Evolutionary conservation across 2,113 vertebrate species (phyloP).

Genomic region (Andinoacara biseriatus): DNA sequence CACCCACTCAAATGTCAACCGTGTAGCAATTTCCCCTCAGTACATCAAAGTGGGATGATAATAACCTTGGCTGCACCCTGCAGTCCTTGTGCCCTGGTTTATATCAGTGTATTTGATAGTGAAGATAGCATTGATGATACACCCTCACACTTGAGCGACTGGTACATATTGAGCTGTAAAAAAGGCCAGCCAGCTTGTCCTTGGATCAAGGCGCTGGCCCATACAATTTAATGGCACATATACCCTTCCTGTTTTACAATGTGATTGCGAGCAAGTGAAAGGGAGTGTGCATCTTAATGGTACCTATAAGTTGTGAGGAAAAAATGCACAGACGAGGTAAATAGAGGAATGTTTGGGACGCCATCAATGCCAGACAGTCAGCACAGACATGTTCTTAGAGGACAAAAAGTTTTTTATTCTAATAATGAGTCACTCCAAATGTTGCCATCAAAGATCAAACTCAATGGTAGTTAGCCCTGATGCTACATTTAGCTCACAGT

Average conservation of each 20-base stretch:
- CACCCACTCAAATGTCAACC: conserved; percentile 18
- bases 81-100: conserved; percentile 3
- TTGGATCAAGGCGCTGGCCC: conserved; percentile 44
- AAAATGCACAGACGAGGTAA: conserved; percentile 22
- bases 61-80: conserved; percentile 24
- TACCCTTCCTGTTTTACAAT: conserved; percentile 19
- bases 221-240: conserved; percentile 48
- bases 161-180: conserved; percentile 41
- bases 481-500: not conserved
- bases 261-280: not conserved
- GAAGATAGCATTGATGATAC: conserved; percentile 36
- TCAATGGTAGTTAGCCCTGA: not conserved
- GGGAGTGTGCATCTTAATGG: conserved; percentile 27
- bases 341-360: conserved; percentile 9
- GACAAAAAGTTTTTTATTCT: not conserved
- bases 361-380: not conserved
- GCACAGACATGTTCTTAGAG: not conserved
- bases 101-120: not conserved
- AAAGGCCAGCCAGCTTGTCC: conserved; percentile 43
- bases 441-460: not conserved
- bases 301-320: conserved; percentile 24
- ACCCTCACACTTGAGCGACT: conserved; percentile 40
- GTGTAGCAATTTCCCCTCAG: conserved; percentile 2
- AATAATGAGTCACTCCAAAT: not conserved
- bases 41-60: conserved; percentile 2